phyloP scores from a whole-genome alignment of 2,888 invertebrate genomes.

The Mythimna pallens region DNA sequence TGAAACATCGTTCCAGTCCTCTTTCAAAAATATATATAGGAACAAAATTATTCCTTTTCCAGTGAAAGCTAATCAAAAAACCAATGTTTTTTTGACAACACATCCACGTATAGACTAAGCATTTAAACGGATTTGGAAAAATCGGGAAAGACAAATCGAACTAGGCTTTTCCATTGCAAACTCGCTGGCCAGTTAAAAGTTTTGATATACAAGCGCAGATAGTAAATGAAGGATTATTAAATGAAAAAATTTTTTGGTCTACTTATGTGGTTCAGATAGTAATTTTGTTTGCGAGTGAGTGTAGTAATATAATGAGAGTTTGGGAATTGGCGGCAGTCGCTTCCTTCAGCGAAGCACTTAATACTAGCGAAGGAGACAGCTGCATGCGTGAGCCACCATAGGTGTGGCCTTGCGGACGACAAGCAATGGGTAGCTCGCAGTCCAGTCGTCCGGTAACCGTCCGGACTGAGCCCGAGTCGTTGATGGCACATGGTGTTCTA shows the following conservation, averaged over 20 bases:
- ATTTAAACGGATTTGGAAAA: conserved; percentile 54
- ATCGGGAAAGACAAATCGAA: conserved; percentile 56
- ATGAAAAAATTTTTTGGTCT: conserved; percentile 36
- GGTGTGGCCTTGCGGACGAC: too few relatives aligned
- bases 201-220: conserved; percentile 46
- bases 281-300: not conserved
- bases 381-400: too few relatives aligned
- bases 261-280: conserved; percentile 1
- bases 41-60: conserved; percentile 25
- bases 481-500: too few relatives aligned
- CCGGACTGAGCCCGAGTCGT: too few relatives aligned
- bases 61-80: conserved; percentile 33
- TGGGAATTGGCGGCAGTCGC: too few relatives aligned
- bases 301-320: not conserved
- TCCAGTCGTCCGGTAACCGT: too few relatives aligned
- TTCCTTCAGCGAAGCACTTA: too few relatives aligned
- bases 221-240: conserved; percentile 50
- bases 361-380: too few relatives aligned
- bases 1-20: too few relatives aligned
- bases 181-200: conserved; percentile 47
- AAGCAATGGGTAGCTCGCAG: too few relatives aligned
- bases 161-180: conserved; percentile 55
- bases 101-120: conserved; percentile 33
- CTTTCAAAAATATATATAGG: not conserved
- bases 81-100: conserved; percentile 19